These are phyloP conservation scores for Leptinotarsa undecemlineata DNA, from an alignment of 1,140 invertebrate genomes.

Conservation along the genomic window DNA sequence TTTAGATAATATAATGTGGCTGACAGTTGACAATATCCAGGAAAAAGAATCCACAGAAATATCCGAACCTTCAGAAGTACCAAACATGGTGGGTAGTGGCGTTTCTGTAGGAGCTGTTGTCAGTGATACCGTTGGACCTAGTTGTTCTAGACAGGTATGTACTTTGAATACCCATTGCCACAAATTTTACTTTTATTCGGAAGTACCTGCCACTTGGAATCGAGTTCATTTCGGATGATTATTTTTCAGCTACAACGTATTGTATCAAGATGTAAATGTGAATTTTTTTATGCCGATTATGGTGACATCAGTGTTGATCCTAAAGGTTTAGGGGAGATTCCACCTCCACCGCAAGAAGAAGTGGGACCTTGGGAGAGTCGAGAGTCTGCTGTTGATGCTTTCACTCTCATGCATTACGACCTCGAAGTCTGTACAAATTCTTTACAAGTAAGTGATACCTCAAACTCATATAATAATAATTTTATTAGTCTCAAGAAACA, in stretches of 20 bases:
- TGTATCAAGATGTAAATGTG: conserved; percentile 94
- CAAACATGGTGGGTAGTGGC: conserved; percentile 86
- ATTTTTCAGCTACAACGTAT: conserved; percentile 83
- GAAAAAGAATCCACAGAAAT: conserved; percentile 81
- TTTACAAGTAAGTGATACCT: conserved; percentile 64
- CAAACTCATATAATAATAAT: neutral
- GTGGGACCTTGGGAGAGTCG: conserved; percentile 73
- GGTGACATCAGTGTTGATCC: conserved; percentile 79
- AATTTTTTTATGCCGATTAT: conserved; percentile 97
- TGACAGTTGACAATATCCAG: conserved; percentile 89
- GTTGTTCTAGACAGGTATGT: conserved; percentile 62
- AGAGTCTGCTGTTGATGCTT: conserved; percentile 91
- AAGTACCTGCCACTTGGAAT: neutral
- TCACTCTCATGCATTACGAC: conserved; percentile 98
- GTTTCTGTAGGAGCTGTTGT: conserved; percentile 96
- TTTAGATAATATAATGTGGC: conserved; percentile 92
- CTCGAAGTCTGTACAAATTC: conserved; percentile 97
- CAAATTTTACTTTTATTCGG: neutral
- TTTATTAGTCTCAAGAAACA: too few species aligned
- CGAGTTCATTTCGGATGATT: neutral
- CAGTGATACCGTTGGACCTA: conserved; percentile 86
- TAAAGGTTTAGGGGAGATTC: conserved; percentile 67
- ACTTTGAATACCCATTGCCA: neutral
- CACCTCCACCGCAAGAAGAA: conserved; percentile 69
- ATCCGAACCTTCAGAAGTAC: conserved; percentile 78